Evolutionary conservation across 2,113 vertebrate species (phyloP), one percentile per base, ranked within the genome.

Genomic region (mouse (Mus musculus)): DNA sequence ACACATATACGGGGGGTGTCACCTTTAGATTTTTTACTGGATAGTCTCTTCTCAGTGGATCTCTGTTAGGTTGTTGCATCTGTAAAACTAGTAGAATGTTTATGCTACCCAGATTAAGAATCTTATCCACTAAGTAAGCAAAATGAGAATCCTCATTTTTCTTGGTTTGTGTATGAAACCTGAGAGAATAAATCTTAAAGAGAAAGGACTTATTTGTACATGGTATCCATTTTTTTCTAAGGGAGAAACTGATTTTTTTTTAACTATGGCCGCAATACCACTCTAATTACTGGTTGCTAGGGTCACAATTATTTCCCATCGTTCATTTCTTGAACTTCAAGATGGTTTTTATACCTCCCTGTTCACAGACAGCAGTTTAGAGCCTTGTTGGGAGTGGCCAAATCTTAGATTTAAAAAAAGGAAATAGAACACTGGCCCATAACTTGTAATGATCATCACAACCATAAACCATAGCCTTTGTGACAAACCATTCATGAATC

Each of bases 261-360:
- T 91, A 88, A 85, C 13, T 72, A n/a, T 86, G 20, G 24, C 9
- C 84, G 52, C 39, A 94, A 8, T 78, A 16, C 63, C 0, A 93
- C 30, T 78, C 12, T 88, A 46, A 42, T 72, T 63, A 89, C 7
- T 96, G 8, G 61, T 84, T 46, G 69, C 20, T 39, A 67, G 16
- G 54, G 59, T 73, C 11, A 78, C 30, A 96, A 39, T 46, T 49
- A 16, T 80, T n/a, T 67, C n/a, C 82, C 65, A 94, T 42, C 3
- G 86, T 86, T 39, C 12, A 75, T 92, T 94, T 91, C 49, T 8
- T 95, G 24, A 94, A 52, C 5, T 94, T 94, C 26, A 72, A 59
- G 46, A 63, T 59, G 26, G 0, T 1, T 91, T 88, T n/a, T n/a
- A 12, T 67, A 78, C 67, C 9, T 85, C 17, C 22, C 14, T 13